Evolutionary conservation across 2,113 vertebrate species (phyloP).

Genomic region (Orthonyx spaldingii): DNA sequence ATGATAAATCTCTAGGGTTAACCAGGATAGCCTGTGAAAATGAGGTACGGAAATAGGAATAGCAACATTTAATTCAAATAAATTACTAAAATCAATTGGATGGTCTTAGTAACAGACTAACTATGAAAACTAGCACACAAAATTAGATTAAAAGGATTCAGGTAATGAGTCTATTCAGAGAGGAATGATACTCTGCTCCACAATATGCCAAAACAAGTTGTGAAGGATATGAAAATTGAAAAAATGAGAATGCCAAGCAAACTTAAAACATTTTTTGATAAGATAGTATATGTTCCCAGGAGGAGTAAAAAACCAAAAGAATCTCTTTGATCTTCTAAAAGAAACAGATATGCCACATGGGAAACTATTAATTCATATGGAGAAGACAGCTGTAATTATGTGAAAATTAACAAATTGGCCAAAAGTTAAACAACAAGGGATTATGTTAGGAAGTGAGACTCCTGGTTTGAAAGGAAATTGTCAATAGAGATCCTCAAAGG

Average conservation of each 20-base stretch:
- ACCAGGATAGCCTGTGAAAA: background rate
- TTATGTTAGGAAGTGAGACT: background rate
- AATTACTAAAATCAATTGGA: background rate
- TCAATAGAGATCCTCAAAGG: background rate
- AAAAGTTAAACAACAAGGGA: background rate
- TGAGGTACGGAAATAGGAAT: background rate
- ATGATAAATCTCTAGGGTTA: background rate
- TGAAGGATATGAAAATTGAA: background rate
- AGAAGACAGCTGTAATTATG: conserved; percentile 5
- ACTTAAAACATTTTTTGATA: background rate
- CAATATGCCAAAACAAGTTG: background rate
- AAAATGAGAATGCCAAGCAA: background rate
- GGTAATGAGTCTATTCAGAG: background rate
- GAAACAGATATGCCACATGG: background rate
- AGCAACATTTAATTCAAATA: background rate
- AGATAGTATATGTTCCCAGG: background rate
- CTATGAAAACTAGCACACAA: background rate
- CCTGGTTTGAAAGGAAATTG: background rate
- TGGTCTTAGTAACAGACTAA: background rate
- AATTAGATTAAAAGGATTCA: background rate
- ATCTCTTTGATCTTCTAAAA: background rate
- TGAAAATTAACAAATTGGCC: conserved; percentile 20
- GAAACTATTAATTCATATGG: background rate
- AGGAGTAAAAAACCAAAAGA: background rate
- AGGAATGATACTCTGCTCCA: background rate